Percentiles rank a stretch among this genome's conserved stretches.
Evolutionary conservation across 2,113 vertebrate species (phyloP).

Genomic region (Dicrurus megarhynchus): DNA sequence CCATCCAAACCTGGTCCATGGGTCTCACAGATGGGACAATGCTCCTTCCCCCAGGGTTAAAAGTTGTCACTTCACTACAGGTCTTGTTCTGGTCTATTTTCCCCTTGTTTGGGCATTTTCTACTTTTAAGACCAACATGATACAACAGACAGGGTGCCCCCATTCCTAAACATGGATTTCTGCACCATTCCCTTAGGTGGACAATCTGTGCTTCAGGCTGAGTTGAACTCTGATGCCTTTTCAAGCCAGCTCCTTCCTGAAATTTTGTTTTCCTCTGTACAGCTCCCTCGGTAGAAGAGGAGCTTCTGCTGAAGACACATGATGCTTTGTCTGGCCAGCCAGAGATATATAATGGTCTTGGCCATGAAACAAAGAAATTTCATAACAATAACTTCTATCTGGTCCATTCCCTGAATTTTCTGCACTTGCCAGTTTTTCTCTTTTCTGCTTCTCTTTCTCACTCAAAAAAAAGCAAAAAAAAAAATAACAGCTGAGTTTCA

Average conservation of each 20-base stretch:
- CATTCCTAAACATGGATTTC: neutral
- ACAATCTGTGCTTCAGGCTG: neutral
- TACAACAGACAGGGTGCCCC: neutral
- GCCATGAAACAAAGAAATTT: slow-evolving; percentile 31
- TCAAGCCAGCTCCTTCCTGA: neutral
- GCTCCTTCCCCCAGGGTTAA: neutral
- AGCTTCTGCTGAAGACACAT: neutral
- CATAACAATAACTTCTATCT: slow-evolving; percentile 36
- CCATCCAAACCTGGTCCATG: neutral
- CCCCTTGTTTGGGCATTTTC: neutral
- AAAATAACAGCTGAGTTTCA: neutral
- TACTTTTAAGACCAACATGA: neutral
- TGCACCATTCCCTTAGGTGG: neutral
- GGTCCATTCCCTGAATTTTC: neutral
- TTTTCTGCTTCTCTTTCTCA: neutral
- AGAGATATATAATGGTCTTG: slow-evolving; percentile 6
- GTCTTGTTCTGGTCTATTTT: neutral
- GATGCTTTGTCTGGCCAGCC: neutral
- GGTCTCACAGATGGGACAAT: neutral
- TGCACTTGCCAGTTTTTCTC: neutral
- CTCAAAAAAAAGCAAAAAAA: neutral
- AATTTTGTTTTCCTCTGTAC: neutral
- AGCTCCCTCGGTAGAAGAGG: neutral
- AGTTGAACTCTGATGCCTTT: neutral
- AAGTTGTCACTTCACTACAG: neutral